These are phyloP conservation scores for Andrena bicolor DNA, from an alignment of 2,888 invertebrate genomes.

Conservation along the genomic window DNA sequence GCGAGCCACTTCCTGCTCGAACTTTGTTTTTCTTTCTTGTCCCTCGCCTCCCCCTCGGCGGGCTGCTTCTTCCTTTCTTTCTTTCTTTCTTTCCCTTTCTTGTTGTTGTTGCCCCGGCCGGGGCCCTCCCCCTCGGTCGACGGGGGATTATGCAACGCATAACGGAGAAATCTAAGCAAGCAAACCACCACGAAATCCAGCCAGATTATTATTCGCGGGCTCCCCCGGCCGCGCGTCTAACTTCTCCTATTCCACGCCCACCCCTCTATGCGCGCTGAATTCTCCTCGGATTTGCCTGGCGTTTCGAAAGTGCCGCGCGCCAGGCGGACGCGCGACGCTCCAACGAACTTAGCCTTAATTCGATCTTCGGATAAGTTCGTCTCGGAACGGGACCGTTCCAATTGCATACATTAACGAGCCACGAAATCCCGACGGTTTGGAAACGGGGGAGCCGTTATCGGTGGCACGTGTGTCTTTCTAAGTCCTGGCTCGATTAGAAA, in stretches of 20 bases:
- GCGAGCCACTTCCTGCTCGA: slow-evolving; percentile 79
- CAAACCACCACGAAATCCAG: slow-evolving; percentile 66
- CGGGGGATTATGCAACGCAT: slow-evolving; percentile 70
- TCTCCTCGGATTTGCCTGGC: slow-evolving; percentile 22
- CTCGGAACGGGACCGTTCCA: slow-evolving; percentile 60
- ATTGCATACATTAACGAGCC: slow-evolving; percentile 60
- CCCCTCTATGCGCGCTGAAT: background rate
- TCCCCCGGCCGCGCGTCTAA: slow-evolving; percentile 5
- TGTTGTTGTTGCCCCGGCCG: slow-evolving; percentile 53
- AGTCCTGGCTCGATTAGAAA: slow-evolving; percentile 59
- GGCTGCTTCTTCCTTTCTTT: slow-evolving; percentile 73
- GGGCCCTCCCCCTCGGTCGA: slow-evolving; percentile 39
- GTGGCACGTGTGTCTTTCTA: slow-evolving; percentile 42
- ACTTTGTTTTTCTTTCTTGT: slow-evolving; percentile 73
- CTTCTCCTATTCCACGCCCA: background rate
- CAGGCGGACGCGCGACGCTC: slow-evolving; percentile 27
- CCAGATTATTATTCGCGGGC: slow-evolving; percentile 33
- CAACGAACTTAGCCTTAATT: slow-evolving; percentile 54
- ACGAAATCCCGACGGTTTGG: slow-evolving; percentile 44
- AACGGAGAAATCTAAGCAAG: slow-evolving; percentile 74
- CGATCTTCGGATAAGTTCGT: slow-evolving; percentile 46
- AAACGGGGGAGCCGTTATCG: slow-evolving; percentile 27
- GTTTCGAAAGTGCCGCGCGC: slow-evolving; percentile 52
- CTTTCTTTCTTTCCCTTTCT: slow-evolving; percentile 67
- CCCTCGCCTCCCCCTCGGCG: slow-evolving; percentile 62